Evolutionary conservation across 1,140 invertebrate species (phyloP), one percentile per base, ranked within the genome.

Genomic region (Parasteatoda tepidariorum): DNA sequence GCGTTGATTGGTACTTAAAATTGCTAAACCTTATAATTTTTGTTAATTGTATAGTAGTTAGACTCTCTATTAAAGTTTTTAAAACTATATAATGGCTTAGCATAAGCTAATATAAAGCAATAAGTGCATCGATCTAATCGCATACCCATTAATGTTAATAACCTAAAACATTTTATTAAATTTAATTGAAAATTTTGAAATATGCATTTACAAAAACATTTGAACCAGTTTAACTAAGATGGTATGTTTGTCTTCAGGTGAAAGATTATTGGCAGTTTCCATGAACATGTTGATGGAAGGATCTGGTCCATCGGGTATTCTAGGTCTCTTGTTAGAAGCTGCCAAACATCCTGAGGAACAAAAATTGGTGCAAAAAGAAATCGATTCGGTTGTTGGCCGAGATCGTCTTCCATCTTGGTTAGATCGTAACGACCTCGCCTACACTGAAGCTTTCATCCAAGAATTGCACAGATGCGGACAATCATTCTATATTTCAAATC

Each of bases 301-400:
- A 34, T 74, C 81, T 5, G 59, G 48, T 3, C n/a, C 31, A 6
- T 24, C 30, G 0, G 11, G 61, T 11, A 28, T 61, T 15, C 22
- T 22, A 18, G 33, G 38, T 28, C 28, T 74, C 3, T 24, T 83
- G 11, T 24, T 38, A 15, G 54, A 73, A 33, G 18, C 55, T 0
- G 28, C 15, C 30, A 66, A 66, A 34, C 55, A 66, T 34, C 85
- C 66, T 3, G 86, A 87, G 18, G 73, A 86, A 48, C 87, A 88
- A 67, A 62, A 71, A 9, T 85, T 66, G 61, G 79, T 87, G 0
- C 85, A 86, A 24, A 61, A 86, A 11, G 87, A 88, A 73, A 81
- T 88, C 15, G 86, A 86, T 22, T 15, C 75, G 26, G 76, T 85
- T 2, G 84, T 87, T 68, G 87, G 87, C 2, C 24, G 34, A 55